Evolutionary conservation across 2,113 vertebrate species (phyloP).

Genomic region (Numenius arquata): DNA sequence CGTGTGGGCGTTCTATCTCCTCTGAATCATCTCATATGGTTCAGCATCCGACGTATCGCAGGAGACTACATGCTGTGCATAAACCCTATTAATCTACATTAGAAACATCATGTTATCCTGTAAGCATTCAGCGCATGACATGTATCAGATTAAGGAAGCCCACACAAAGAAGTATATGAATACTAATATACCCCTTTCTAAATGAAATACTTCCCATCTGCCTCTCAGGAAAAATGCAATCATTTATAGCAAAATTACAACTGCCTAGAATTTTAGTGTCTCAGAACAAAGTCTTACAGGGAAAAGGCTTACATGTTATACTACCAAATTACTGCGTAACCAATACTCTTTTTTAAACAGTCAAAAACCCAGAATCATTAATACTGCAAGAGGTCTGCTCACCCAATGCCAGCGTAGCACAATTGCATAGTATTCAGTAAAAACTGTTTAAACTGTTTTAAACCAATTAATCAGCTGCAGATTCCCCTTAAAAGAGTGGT

Average conservation of each 20-base stretch:
- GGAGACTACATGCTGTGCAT: not conserved
- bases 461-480: not conserved
- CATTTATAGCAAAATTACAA: slow-evolving; percentile 16
- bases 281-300: not conserved
- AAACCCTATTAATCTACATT: not conserved
- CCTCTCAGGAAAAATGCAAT: not conserved
- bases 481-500: not conserved
- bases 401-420: not conserved
- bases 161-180: slow-evolving; percentile 43
- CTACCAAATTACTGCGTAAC: not conserved
- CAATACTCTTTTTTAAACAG: not conserved
- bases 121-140: not conserved
- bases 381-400: not conserved
- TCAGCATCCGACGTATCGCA: slow-evolving; percentile 19
- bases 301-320: not conserved
- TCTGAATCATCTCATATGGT: slow-evolving; percentile 17
- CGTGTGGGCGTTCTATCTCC: not conserved
- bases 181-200: slow-evolving; percentile 14
- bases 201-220: slow-evolving; percentile 26
- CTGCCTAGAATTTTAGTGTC: not conserved
- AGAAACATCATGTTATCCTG: slow-evolving; percentile 9
- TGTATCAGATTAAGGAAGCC: slow-evolving; percentile 21
- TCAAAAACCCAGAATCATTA: not conserved
- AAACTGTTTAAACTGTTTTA: not conserved
- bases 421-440: not conserved